These are phyloP conservation scores for Habrosyne pyritoides DNA, from an alignment of 2,888 invertebrate species.

Conservation along the genomic window DNA sequence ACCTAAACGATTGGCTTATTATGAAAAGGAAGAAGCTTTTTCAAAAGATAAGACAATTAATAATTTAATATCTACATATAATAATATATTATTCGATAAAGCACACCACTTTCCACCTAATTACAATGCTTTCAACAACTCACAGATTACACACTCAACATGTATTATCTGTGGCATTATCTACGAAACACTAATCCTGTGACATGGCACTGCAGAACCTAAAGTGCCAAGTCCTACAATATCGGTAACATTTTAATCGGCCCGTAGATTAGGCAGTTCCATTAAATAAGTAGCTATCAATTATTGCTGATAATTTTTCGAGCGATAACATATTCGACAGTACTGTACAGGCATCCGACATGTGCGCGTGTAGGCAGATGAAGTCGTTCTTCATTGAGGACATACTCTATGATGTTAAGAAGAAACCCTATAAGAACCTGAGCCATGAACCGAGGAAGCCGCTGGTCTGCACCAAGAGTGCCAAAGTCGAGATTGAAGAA, in stretches of 20 bases:
- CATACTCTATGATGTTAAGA: constrained; percentile 62
- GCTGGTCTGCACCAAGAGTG: constrained; percentile 39
- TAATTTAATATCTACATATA: neutral
- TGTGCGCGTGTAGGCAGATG: constrained; percentile 77
- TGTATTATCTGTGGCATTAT: constrained; percentile 31
- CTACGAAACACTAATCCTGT: constrained; percentile 30
- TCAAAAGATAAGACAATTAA: neutral
- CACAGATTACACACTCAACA: constrained; percentile 32
- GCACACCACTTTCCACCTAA: constrained; percentile 27
- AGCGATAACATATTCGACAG: constrained; percentile 72
- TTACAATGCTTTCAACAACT: constrained; percentile 43
- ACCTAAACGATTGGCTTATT: no score
- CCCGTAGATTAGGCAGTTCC: constrained; percentile 68
- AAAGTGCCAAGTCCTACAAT: constrained; percentile 12
- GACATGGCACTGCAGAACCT: constrained; percentile 19
- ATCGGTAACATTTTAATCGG: constrained; percentile 40
- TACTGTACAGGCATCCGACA: constrained; percentile 55
- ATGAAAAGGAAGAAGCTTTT: neutral
- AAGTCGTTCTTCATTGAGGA: constrained; percentile 75
- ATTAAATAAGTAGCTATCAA: constrained; percentile 81
- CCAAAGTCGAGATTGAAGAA: constrained; percentile 10
- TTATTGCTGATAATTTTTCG: constrained; percentile 66
- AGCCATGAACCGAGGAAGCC: constrained; percentile 58
- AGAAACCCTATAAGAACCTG: constrained; percentile 55
- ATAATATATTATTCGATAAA: neutral